A percentile compares a stretch with the other conserved stretches of the same genome.
phyloP scores from a whole-genome alignment of 2,113 vertebrate genomes.

The Tenrec ecaudatus region DNA sequence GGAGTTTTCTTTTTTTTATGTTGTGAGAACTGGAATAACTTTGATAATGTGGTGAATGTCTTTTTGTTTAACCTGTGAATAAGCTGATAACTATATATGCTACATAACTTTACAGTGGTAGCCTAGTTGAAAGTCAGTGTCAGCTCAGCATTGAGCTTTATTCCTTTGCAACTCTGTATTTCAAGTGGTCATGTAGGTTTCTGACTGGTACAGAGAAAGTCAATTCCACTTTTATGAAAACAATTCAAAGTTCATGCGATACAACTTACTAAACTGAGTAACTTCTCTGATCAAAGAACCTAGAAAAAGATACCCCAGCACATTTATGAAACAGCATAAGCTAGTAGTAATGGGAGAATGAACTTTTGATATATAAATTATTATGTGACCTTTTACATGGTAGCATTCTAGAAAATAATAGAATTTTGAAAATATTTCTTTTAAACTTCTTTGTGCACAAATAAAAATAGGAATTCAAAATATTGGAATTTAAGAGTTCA shows the following conservation, averaged over 20 bases:
- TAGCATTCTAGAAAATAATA: neutral
- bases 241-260: neutral
- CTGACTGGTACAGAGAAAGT: neutral
- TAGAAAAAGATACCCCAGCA: neutral
- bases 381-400: neutral
- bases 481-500: neutral
- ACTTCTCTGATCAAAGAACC: neutral
- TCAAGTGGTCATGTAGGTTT: neutral
- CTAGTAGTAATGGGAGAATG: neutral
- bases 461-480: neutral
- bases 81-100: neutral
- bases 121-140: neutral
- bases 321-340: slow-evolving; percentile 1
- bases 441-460: neutral
- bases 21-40: neutral
- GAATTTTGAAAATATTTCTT: neutral
- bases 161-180: neutral
- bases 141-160: neutral
- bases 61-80: neutral
- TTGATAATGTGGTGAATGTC: neutral
- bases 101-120: neutral
- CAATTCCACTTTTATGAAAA: neutral
- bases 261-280: neutral
- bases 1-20: neutral
- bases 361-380: neutral